phyloP scores from a whole-genome alignment of 1,140 invertebrate species.

The Aphis gossypii region DNA sequence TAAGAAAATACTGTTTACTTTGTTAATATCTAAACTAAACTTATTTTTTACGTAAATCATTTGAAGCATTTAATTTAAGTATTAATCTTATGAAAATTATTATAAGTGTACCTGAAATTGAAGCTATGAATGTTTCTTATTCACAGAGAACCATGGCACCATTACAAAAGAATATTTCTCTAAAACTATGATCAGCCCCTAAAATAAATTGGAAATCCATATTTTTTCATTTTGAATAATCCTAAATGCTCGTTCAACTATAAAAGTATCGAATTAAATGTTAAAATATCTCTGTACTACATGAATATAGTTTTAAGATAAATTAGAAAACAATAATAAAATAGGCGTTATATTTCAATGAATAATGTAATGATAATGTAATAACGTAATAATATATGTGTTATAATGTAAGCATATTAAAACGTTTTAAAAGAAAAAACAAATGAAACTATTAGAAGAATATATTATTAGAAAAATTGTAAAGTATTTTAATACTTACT shows the following conservation, averaged over 20 bases:
- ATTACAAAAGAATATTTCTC: too few species aligned
- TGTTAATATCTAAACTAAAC: background rate
- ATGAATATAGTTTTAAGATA: too few species aligned
- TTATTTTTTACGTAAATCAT: background rate
- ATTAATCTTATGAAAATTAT: background rate
- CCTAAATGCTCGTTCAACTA: too few species aligned
- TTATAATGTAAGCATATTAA: too few species aligned
- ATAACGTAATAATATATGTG: too few species aligned
- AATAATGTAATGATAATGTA: too few species aligned
- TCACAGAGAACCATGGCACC: background rate
- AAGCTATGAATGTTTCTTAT: background rate
- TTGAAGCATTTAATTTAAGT: background rate
- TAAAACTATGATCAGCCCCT: background rate
- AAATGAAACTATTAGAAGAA: background rate
- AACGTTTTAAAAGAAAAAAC: background rate
- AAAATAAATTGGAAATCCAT: background rate
- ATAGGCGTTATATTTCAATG: too few species aligned
- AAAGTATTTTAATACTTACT: background rate
- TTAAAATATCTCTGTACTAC: too few species aligned
- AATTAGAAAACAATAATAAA: too few species aligned
- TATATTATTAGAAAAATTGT: background rate
- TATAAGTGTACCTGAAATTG: background rate
- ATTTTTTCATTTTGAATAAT: too few species aligned
- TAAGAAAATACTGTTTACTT: background rate
- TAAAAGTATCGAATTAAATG: too few species aligned